Conservation (phyloP, 2,888 invertebrate genomes). For the Morpho achilles region DNA sequence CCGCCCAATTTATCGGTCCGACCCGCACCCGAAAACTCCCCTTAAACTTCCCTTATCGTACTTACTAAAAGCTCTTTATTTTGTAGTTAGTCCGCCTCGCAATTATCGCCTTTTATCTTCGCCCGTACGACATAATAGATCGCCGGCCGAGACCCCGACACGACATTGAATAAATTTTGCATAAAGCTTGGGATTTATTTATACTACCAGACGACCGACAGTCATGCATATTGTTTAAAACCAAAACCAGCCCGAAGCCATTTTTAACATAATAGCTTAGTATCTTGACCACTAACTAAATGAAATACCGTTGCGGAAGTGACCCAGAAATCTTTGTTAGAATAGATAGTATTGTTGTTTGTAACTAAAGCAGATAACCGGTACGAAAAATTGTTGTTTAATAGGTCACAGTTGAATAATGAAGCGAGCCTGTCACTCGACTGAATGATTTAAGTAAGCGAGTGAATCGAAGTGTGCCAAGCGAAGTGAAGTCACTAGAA, state of each 20-base stretch:
- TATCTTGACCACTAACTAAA: conserved; percentile 16
- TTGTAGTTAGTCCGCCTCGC: conserved; percentile 67
- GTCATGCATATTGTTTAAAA: conserved; percentile 10
- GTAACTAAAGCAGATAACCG: conserved; percentile 48
- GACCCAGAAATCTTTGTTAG: conserved; percentile 63
- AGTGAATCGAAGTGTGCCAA: conserved; percentile 45
- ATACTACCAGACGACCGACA: conserved; percentile 21
- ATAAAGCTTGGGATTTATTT: conserved; percentile 24
- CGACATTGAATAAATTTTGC: conserved; percentile 19
- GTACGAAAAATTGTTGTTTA: conserved; percentile 33
- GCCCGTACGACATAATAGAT: conserved; percentile 22
- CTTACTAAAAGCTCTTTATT: conserved; percentile 75
- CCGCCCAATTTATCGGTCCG: conserved; percentile 78
- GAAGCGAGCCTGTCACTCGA: conserved; percentile 41
- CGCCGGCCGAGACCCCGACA: conserved; percentile 1
- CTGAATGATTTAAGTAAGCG: conserved; percentile 39
- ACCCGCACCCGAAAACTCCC: conserved; percentile 72
- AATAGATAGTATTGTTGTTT: conserved; percentile 54
- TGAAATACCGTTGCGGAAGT: conserved; percentile 61
- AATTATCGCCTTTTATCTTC: conserved; percentile 68
- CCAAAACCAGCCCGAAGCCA: conserved; percentile 7
- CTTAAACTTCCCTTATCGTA: conserved; percentile 76
- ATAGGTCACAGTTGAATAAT: conserved; percentile 41
- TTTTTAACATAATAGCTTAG: conserved; percentile 19
- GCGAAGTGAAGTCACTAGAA: conserved; percentile 35